These are phyloP conservation scores for Zaprionus inermis DNA, from an alignment of 1,140 invertebrate species.

Conservation along the genomic window DNA sequence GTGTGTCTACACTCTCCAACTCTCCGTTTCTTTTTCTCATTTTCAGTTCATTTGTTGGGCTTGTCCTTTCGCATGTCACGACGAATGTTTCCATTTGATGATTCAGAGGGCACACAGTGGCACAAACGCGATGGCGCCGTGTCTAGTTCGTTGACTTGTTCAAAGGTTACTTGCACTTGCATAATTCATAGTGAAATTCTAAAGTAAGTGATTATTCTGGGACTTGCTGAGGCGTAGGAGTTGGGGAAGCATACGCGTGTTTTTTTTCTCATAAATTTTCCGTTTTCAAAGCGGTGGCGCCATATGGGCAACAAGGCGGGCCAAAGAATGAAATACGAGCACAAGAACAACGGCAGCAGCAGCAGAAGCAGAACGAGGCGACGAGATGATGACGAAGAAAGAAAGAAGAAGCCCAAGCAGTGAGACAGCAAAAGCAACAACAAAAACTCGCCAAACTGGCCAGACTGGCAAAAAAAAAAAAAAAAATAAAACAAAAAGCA, in stretches of 20 bases:
- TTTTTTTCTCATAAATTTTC: constrained; percentile 71
- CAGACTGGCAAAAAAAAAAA: constrained; percentile 51
- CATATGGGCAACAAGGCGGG: constrained; percentile 60
- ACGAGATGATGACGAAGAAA: constrained; percentile 63
- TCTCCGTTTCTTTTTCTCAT: constrained; percentile 1
- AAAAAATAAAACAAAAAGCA: constrained; percentile 37
- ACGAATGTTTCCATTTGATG: constrained; percentile 16
- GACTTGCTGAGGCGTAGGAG: no score
- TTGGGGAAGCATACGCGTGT: constrained; percentile 27
- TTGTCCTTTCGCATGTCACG: constrained; percentile 14
- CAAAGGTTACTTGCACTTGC: constrained; percentile 63
- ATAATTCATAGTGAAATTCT: constrained; percentile 76
- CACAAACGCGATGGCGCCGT: not conserved
- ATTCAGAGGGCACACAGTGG: constrained; percentile 10
- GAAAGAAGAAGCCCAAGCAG: constrained; percentile 6
- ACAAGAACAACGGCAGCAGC: constrained; percentile 56
- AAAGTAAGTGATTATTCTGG: constrained; percentile 52
- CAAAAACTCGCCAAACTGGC: constrained; percentile 72
- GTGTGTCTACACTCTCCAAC: constrained; percentile 22
- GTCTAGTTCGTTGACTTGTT: constrained; percentile 67
- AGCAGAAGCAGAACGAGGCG: constrained; percentile 52
- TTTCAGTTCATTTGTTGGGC: constrained; percentile 27
- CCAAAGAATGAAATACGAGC: constrained; percentile 73
- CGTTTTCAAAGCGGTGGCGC: constrained; percentile 64
- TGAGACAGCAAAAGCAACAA: constrained; percentile 11